Evolutionary conservation across 2,797 vertebrate genomes (phyloP), one percentile per base, ranked within the genome.

Genomic region (Spondyliosoma cantharus): DNA sequence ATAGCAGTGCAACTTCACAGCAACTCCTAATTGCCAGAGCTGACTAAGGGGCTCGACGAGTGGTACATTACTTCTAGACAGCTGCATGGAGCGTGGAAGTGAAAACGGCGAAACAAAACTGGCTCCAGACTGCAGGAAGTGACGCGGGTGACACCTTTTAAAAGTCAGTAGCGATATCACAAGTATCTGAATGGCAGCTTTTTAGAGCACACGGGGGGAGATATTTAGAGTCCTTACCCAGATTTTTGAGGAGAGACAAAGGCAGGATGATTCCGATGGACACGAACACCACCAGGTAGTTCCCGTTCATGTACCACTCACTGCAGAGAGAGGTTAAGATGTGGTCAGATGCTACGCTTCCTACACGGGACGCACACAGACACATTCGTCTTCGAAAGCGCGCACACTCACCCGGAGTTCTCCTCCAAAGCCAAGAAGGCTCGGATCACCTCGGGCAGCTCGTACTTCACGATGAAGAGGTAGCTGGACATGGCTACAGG

Each of bases 401-500:
- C 24, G 50, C 9, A 20, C 27, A 93, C 96, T 86, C 95, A 99
- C 98, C 97, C 97, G 74, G 96, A 92, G 89, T 59, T 96, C 84
- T 97, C 96, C 79, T 99, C 96, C 37, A 98, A 93, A 73, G 94
- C 93, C 93, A 97, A 68, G 90, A 99, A 98, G 52, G 96, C 91
- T 78, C 95, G 93, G 82, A 99, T 98, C 46, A 99, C 98, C 93
- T 99, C 97, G n/a, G 98, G 98, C 67, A 99, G 95, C 91, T 99
- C 98, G 14, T 99, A 99, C 90, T 99, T 99, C 79, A 99, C 97
- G 71, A 99, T 99, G 78, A 99, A 99, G 89, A 99, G 96, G 95
- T 99, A 99, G 93, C 98, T 99, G 80, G 98, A 99, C 96, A 99
- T 99, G 66, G 98, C 98, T 99, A 92, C 48, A 74, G 45, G 60